Conservation (phyloP, 2,113 vertebrate genomes). For the Poecile atricapillus region DNA sequence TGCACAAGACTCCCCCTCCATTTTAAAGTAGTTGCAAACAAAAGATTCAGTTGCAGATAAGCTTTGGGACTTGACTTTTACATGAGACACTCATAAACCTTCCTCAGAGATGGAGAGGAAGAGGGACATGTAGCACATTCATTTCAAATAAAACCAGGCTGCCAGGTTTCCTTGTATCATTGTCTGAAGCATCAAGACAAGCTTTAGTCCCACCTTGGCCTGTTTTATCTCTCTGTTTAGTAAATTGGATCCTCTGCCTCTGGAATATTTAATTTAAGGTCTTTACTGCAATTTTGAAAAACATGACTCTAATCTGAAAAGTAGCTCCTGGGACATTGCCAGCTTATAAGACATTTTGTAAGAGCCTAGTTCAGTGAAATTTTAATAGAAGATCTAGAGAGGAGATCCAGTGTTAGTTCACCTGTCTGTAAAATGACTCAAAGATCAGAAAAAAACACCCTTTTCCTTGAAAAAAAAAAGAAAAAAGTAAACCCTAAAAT, state of each 20-base stretch:
- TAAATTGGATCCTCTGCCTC: background rate
- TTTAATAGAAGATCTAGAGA: background rate
- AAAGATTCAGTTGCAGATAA: conserved; percentile 37
- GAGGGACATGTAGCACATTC: background rate
- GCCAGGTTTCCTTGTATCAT: background rate
- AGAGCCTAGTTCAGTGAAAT: background rate
- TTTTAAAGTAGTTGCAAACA: conserved; percentile 23
- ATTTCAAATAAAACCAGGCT: background rate
- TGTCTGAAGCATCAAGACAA: background rate
- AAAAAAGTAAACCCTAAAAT: background rate
- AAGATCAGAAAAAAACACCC: background rate
- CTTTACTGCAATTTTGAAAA: background rate
- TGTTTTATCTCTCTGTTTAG: background rate
- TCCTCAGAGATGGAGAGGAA: background rate
- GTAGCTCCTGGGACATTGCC: background rate
- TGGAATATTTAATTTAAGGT: background rate
- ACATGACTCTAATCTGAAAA: background rate
- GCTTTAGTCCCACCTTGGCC: background rate
- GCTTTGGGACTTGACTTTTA: background rate
- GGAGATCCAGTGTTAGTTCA: background rate
- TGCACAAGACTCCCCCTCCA: background rate
- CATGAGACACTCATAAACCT: background rate
- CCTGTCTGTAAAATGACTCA: background rate
- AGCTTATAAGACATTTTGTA: background rate
- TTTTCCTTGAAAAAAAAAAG: background rate